phyloP scores from a whole-genome alignment of 2,888 invertebrate genomes.

The Choreutis nemorana region DNA sequence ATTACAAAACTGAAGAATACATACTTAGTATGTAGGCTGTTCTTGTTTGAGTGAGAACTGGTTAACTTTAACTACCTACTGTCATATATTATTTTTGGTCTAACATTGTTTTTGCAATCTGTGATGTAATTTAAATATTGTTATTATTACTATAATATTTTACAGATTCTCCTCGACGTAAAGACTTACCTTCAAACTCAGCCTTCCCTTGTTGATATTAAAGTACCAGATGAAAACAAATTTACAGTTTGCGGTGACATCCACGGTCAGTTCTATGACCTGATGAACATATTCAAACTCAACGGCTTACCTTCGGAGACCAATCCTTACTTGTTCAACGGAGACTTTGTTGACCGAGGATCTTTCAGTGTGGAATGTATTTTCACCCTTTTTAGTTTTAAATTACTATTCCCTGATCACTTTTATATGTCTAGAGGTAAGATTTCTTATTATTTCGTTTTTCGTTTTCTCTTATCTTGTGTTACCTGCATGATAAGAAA shows the following conservation, averaged over 20 bases:
- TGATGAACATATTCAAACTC: conserved; percentile 96
- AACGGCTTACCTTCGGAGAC: conserved; percentile 95
- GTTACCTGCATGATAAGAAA: too few species aligned
- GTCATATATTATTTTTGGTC: not conserved
- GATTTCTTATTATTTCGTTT: conserved; percentile 16
- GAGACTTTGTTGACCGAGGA: conserved; percentile 99
- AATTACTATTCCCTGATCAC: conserved; percentile 93
- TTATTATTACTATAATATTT: conserved; percentile 12
- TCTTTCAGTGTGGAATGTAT: conserved; percentile 99
- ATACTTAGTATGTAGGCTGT: not conserved
- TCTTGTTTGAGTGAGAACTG: not conserved
- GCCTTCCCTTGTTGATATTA: conserved; percentile 90
- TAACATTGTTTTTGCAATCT: not conserved
- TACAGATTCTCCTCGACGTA: conserved; percentile 90
- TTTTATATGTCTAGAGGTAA: conserved; percentile 98
- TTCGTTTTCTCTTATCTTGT: too few species aligned
- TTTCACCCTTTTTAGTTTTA: conserved; percentile 96
- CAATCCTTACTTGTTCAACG: conserved; percentile 98
- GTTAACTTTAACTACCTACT: not conserved
- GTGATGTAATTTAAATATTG: too few species aligned
- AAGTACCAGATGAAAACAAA: conserved; percentile 84
- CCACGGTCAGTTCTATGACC: conserved; percentile 98
- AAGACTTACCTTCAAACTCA: conserved; percentile 84
- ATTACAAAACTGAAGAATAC: not conserved
- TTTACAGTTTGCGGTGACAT: conserved; percentile 99